phyloP scores from a whole-genome alignment of 2,888 invertebrate genomes.

The Automeris io region DNA sequence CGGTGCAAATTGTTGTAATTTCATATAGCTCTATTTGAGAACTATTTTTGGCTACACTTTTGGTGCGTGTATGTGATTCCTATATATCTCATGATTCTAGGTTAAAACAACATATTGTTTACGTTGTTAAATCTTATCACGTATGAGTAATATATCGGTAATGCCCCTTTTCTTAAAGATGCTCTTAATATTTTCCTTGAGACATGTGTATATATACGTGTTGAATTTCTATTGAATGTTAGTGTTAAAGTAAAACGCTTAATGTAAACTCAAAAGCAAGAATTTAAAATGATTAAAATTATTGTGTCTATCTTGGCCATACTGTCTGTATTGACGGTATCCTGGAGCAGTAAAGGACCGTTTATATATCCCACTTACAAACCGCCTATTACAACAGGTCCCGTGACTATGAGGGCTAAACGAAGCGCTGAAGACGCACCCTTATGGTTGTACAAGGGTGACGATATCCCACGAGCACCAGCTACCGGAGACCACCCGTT shows the following conservation, averaged over 20 bases:
- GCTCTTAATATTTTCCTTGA: background rate
- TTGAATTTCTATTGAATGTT: constrained; percentile 8
- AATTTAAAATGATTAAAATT: constrained; percentile 9
- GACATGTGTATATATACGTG: background rate
- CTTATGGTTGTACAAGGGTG: constrained; percentile 8
- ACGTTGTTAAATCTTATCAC: too few relatives aligned
- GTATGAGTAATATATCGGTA: background rate
- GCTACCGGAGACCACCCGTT: constrained; percentile 14
- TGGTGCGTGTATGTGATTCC: too few relatives aligned
- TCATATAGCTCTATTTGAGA: too few relatives aligned
- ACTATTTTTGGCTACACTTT: too few relatives aligned
- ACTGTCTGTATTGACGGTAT: constrained; percentile 9
- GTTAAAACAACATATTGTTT: too few relatives aligned
- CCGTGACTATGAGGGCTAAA: constrained; percentile 9
- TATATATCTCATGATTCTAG: too few relatives aligned
- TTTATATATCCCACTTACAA: constrained; percentile 13
- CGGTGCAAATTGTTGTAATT: too few relatives aligned
- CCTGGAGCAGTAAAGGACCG: constrained; percentile 6
- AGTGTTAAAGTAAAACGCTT: constrained; percentile 3
- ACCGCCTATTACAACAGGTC: constrained; percentile 6
- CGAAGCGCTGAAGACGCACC: constrained; percentile 11
- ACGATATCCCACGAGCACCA: constrained; percentile 12
- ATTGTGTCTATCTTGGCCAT: constrained; percentile 9
- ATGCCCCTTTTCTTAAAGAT: background rate
- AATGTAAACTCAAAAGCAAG: too few relatives aligned